These are phyloP conservation scores for Scaptomyza pallida DNA, from an alignment of 1,140 invertebrate species.

Conservation along the genomic window DNA sequence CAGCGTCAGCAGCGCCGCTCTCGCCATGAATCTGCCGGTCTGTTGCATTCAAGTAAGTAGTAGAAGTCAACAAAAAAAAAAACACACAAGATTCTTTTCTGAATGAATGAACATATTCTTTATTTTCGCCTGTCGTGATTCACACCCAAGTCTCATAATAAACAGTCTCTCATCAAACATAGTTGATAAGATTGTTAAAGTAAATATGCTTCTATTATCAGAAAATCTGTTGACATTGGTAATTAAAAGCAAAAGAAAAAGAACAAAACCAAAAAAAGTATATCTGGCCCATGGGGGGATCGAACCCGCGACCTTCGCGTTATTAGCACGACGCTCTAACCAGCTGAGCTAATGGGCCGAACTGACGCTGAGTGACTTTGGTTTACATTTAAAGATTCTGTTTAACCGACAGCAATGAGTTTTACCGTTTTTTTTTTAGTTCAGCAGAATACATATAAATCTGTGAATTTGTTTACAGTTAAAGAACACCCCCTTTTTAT, in stretches of 20 bases:
- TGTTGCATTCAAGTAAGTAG: conserved; percentile 22
- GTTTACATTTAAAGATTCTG: neutral
- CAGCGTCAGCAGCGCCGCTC: conserved; percentile 3
- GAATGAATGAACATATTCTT: neutral
- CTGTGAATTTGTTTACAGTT: neutral
- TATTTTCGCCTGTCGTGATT: neutral
- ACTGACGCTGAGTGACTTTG: fast-evolving
- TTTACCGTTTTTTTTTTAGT: no score
- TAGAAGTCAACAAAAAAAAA: neutral
- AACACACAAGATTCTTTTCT: neutral
- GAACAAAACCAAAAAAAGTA: neutral
- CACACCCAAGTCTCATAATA: no score
- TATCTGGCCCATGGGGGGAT: conserved; percentile 84
- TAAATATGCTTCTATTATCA: neutral
- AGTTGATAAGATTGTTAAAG: neutral
- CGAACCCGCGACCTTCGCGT: conserved; percentile 87
- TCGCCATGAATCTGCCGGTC: conserved; percentile 24
- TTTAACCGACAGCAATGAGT: no score
- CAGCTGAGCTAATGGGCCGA: conserved; percentile 85
- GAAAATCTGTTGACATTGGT: no score
- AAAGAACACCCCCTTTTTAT: neutral
- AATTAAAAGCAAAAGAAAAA: neutral
- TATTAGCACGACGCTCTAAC: conserved; percentile 86
- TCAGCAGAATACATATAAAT: no score
- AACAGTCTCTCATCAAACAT: neutral